These are phyloP conservation scores for Charadrius vociferus DNA, from an alignment of 2,113 vertebrate genomes.

Conservation along the genomic window DNA sequence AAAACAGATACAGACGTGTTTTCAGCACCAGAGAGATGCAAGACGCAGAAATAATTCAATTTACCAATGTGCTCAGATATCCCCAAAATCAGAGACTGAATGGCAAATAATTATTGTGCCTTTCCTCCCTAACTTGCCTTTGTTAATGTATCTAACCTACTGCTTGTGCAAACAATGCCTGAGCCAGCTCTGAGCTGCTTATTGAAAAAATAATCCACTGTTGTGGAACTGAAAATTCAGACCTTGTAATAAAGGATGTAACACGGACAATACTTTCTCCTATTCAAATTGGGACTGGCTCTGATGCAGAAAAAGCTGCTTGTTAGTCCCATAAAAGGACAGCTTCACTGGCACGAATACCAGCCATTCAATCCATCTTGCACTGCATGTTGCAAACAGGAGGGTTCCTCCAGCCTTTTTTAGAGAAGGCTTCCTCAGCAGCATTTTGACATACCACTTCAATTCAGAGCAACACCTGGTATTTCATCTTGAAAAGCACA, in stretches of 20 bases:
- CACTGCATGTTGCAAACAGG: not conserved
- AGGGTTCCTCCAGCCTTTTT: not conserved
- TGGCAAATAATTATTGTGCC: not conserved
- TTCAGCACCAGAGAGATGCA: not conserved
- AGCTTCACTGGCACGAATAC: not conserved
- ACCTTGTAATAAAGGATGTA: not conserved
- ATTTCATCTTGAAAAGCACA: not conserved
- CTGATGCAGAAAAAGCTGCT: not conserved
- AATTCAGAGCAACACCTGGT: not conserved
- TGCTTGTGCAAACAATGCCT: not conserved
- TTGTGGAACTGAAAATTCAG: not conserved
- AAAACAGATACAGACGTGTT: slow-evolving; percentile 17
- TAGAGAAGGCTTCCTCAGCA: not conserved
- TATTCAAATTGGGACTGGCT: fast-evolving
- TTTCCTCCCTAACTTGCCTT: not conserved
- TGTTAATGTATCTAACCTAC: not conserved
- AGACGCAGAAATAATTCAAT: slow-evolving; percentile 4
- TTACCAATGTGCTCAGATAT: not conserved
- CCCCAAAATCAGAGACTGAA: slow-evolving; percentile 1
- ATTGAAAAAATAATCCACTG: not conserved
- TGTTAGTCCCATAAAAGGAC: not conserved
- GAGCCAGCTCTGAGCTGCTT: not conserved
- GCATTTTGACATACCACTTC: not conserved
- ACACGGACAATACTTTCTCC: not conserved
- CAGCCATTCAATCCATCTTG: not conserved